Evolutionary conservation across 2,888 invertebrate species (phyloP).

Genomic region (Agrochola lychnidis): DNA sequence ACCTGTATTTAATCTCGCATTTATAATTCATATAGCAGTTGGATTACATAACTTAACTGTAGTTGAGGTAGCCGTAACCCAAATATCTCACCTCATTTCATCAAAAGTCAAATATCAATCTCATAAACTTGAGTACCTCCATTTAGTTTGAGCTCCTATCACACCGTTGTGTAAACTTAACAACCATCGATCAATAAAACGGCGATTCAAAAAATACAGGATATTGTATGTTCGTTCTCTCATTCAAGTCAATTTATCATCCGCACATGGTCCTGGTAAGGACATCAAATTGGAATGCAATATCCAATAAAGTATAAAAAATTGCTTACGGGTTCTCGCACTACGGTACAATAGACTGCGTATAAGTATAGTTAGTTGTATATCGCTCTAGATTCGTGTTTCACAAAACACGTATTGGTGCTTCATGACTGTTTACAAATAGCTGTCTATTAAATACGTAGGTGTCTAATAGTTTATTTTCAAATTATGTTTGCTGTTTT

Average conservation of each 20-base stretch:
- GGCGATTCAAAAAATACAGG: constrained; percentile 20
- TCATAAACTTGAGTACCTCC: constrained; percentile 41
- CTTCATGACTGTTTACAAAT: neutral
- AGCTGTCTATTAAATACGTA: neutral
- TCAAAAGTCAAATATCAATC: constrained; percentile 60
- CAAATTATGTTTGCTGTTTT: neutral
- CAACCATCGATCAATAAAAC: constrained; percentile 9
- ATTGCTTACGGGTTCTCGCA: constrained; percentile 30
- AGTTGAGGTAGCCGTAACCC: constrained; percentile 49
- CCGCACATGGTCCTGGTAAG: constrained; percentile 42
- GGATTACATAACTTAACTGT: constrained; percentile 41
- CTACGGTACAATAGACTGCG: constrained; percentile 20
- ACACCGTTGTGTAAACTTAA: constrained; percentile 47
- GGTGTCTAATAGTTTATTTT: neutral
- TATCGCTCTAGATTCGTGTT: neutral
- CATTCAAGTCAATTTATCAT: constrained; percentile 47
- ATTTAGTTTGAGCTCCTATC: constrained; percentile 35
- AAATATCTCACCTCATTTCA: constrained; percentile 56
- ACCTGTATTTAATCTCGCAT: constrained; percentile 59
- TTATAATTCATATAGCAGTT: constrained; percentile 58
- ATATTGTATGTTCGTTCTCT: constrained; percentile 9
- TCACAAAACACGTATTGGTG: neutral
- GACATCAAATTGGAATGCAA: constrained; percentile 54
- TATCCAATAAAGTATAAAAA: constrained; percentile 58
- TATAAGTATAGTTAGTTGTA: neutral